These are phyloP conservation scores for Tiphia femorata DNA, from an alignment of 2,888 invertebrate genomes.

Conservation along the genomic window DNA sequence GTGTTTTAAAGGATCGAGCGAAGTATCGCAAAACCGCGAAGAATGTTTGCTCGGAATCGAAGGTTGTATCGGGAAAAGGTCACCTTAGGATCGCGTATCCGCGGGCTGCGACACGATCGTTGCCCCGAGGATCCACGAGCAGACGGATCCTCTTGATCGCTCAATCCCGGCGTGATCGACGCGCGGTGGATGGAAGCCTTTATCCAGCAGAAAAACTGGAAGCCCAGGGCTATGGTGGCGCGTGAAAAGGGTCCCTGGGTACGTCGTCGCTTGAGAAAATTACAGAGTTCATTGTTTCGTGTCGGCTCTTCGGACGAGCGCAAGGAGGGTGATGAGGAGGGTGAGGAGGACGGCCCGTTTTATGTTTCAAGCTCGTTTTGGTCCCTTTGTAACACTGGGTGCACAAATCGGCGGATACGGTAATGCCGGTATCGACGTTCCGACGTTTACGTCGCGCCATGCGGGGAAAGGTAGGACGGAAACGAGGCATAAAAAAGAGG, in stretches of 20 bases:
- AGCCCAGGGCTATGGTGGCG: slow-evolving; percentile 41
- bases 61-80: too few relatives aligned
- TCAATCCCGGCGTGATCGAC: slow-evolving; percentile 36
- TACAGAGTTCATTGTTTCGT: slow-evolving; percentile 50
- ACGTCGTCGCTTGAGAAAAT: slow-evolving; percentile 46
- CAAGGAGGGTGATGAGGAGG: not conserved
- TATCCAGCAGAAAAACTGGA: slow-evolving; percentile 29
- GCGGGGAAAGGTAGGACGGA: not conserved
- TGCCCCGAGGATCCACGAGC: slow-evolving; percentile 9
- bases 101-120: slow-evolving; percentile 15
- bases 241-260: slow-evolving; percentile 41
- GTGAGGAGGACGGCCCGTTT: slow-evolving; percentile 30
- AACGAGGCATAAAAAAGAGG: not conserved
- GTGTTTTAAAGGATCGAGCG: too few relatives aligned
- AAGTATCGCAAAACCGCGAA: too few relatives aligned
- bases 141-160: slow-evolving; percentile 34
- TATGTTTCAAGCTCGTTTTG: slow-evolving; percentile 25
- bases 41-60: too few relatives aligned
- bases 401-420: slow-evolving; percentile 36
- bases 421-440: slow-evolving; percentile 19
- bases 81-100: too few relatives aligned
- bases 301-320: slow-evolving; percentile 25
- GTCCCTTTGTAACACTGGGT: slow-evolving; percentile 25
- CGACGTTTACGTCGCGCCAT: slow-evolving; percentile 15
- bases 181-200: slow-evolving; percentile 22